Percentiles rank a stretch among this genome's conserved stretches.
Conservation (phyloP, 1,140 invertebrate species). For the Tigriopus japonicus region DNA sequence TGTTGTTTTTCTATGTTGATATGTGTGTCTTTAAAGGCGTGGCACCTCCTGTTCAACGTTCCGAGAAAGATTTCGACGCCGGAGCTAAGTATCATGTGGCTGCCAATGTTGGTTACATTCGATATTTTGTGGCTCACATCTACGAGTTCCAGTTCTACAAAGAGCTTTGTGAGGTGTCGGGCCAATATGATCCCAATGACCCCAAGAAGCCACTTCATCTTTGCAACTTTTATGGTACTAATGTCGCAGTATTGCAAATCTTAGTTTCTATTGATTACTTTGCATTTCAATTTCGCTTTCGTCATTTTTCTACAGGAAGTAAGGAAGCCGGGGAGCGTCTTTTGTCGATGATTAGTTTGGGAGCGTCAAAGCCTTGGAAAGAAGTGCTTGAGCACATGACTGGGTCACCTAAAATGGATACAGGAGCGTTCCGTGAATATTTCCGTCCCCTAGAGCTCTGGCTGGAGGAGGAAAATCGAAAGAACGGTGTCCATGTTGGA, state of each 20-base stretch:
- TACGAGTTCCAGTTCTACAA: slow-evolving; percentile 82
- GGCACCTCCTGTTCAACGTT: slow-evolving; percentile 60
- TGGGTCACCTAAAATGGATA: slow-evolving; percentile 35
- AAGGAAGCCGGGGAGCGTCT: slow-evolving; percentile 2
- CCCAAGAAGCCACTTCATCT: slow-evolving; percentile 40
- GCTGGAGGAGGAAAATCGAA: slow-evolving; percentile 46
- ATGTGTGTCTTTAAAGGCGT: slow-evolving; percentile 32
- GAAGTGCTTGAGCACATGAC: slow-evolving; percentile 19
- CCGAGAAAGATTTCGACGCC: slow-evolving; percentile 71
- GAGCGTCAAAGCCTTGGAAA: slow-evolving; percentile 2
- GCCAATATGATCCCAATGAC: slow-evolving; percentile 49
- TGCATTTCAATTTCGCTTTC: too few relatives aligned
- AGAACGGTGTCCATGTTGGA: slow-evolving; percentile 19
- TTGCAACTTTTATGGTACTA: slow-evolving; percentile 8
- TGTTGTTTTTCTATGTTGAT: too few relatives aligned
- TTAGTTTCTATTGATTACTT: too few relatives aligned
- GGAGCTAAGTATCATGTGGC: slow-evolving; percentile 78
- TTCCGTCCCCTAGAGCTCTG: slow-evolving; percentile 77
- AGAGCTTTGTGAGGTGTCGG: slow-evolving; percentile 54
- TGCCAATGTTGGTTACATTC: slow-evolving; percentile 60
- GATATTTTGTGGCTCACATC: slow-evolving; percentile 68
- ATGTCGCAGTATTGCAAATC: not conserved
- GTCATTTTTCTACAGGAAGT: slow-evolving; percentile 30
- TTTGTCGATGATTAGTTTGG: slow-evolving; percentile 2
- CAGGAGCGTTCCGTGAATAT: slow-evolving; percentile 68